These are phyloP conservation scores for Parnassius mnemosyne DNA, from an alignment of 2,888 invertebrate species.

Conservation along the genomic window DNA sequence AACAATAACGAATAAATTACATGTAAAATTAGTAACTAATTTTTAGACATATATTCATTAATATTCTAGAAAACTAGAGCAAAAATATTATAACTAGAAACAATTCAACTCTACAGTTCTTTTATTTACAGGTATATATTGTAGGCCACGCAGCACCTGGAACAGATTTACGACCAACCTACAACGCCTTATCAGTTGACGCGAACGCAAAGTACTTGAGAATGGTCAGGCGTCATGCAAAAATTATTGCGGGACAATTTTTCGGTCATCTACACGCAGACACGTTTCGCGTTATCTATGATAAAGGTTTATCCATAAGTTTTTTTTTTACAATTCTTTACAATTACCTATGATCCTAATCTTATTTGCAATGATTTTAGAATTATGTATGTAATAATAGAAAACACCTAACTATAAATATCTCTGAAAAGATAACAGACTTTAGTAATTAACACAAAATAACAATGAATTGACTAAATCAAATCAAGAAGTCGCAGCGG, in stretches of 20 bases:
- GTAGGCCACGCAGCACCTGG: constrained; percentile 96
- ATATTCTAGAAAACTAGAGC: no score
- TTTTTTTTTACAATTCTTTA: background rate
- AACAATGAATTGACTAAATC: no score
- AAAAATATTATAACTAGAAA: no score
- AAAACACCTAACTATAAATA: no score
- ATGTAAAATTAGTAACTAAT: no score
- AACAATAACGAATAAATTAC: no score
- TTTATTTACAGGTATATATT: constrained; percentile 86
- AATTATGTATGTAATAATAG: no score
- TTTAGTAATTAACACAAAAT: no score
- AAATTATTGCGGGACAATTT: constrained; percentile 94
- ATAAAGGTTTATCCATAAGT: constrained; percentile 79
- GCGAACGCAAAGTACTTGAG: constrained; percentile 89
- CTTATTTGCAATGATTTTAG: background rate
- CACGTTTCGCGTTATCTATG: constrained; percentile 92
- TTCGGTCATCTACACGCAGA: constrained; percentile 96
- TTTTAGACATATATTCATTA: no score
- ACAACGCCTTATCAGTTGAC: constrained; percentile 85
- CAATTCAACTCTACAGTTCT: no score
- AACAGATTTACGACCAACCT: constrained; percentile 88
- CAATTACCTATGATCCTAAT: background rate
- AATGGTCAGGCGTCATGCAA: constrained; percentile 86
- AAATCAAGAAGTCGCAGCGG: no score
- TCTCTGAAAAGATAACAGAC: no score